Evolutionary conservation across 1,140 invertebrate genomes (phyloP), one percentile per base, ranked within the genome.

Genomic region (Helicorthomorpha holstii): DNA sequence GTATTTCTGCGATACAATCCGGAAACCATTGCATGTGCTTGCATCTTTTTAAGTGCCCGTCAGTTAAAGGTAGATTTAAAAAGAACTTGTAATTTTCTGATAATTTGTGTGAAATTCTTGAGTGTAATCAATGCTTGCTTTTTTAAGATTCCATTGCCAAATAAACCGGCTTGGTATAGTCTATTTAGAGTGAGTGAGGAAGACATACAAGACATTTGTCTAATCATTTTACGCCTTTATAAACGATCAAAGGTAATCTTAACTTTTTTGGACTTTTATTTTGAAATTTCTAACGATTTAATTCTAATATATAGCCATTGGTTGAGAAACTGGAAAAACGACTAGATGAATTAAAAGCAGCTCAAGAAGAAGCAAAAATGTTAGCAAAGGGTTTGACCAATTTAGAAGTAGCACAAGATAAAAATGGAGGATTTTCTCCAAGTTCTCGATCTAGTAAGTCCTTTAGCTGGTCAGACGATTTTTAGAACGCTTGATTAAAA

Each of bases 11-110:
- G 91, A 51, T 94, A 92, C 66, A 80, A 85, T 52, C 93, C 95
- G 0, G 96, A 98, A 70, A 92, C 90, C 0, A 93, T 99, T 53
- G 96, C 96, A 1, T 97, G 93, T 72, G 93, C 93, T 19, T 98
- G 95, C 66, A 95, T 99, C 51, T 96, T 90, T 67, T 72, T 99
- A 41, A 90, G 89, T 48, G 87, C 92, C 2, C 74, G 92, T 21
- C 80, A 89, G 56, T 74, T 94, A 10, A 79, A 82, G 57, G 75
- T 72, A 61, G 52, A 48, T 51, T 27, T 12, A 27, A 19, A 16
- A 12, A 14, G n/a, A 19, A 7, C 27, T 22, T 21, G 7, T 44
- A 34, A 23, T 25, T 38, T 23, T n/a, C 1, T 16, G 19, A 7
- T 51, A 16, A 49, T 23, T 24, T 38, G 25, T 27, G 21, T 7